Evolutionary conservation across 2,113 vertebrate genomes (phyloP).

Genomic region (Garra rufa): DNA sequence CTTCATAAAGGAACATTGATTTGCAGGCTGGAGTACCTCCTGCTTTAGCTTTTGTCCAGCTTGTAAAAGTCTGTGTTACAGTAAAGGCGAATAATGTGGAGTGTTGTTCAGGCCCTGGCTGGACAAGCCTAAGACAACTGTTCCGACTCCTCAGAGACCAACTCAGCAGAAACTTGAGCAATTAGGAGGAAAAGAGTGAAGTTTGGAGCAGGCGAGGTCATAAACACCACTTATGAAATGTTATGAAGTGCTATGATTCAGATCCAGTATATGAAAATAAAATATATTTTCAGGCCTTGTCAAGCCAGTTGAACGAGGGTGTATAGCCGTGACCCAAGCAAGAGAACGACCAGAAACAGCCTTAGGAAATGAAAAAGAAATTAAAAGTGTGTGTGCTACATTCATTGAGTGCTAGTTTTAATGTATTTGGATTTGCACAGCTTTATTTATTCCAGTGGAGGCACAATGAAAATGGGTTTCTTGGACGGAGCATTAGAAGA

Average conservation of each 20-base stretch:
- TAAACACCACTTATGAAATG: constrained; percentile 45
- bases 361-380: constrained; percentile 29
- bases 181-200: constrained; percentile 20
- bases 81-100: constrained; percentile 37
- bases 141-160: constrained; percentile 17
- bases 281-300: neutral
- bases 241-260: neutral
- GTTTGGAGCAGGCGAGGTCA: constrained; percentile 29
- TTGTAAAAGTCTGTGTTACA: constrained; percentile 51
- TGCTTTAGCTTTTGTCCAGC: constrained; percentile 40
- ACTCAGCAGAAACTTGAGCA: constrained; percentile 36
- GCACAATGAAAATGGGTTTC: constrained; percentile 23
- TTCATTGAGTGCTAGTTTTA: constrained; percentile 32
- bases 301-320: neutral
- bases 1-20: constrained; percentile 54
- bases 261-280: constrained; percentile 30
- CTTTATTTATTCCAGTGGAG: constrained; percentile 3
- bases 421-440: constrained; percentile 37
- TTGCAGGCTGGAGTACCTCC: constrained; percentile 42
- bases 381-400: constrained; percentile 2
- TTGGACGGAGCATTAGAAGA: neutral
- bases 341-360: constrained; percentile 19
- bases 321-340: constrained; percentile 17
- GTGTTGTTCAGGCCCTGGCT: constrained; percentile 43
- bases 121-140: neutral